phyloP scores from a whole-genome alignment of 1,140 invertebrate species.

The Polyergus mexicanus region DNA sequence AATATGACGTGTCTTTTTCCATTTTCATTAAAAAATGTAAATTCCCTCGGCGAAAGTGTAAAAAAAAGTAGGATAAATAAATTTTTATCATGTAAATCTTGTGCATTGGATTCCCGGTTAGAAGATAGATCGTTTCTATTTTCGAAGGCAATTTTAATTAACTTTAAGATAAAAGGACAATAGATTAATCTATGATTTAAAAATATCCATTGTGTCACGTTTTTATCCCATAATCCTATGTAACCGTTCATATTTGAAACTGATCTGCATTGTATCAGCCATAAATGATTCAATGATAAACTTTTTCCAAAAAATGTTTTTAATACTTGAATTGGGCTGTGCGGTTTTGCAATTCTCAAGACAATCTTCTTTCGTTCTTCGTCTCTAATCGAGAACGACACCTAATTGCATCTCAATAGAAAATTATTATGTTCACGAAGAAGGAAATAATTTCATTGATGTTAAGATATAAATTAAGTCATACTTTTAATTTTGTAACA shows the following conservation, averaged over 20 bases:
- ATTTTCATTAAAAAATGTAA: slow-evolving; percentile 47
- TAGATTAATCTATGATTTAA: slow-evolving; percentile 73
- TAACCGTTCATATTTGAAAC: slow-evolving; percentile 58
- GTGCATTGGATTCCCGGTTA: neutral
- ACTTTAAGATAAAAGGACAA: slow-evolving; percentile 70
- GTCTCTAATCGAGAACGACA: slow-evolving; percentile 81
- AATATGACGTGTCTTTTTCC: slow-evolving; percentile 59
- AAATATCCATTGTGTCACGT: slow-evolving; percentile 66
- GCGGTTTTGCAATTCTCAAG: slow-evolving; percentile 75
- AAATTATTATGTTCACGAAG: slow-evolving; percentile 21
- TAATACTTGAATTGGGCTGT: slow-evolving; percentile 71
- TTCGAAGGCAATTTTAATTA: slow-evolving; percentile 49
- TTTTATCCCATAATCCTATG: slow-evolving; percentile 69
- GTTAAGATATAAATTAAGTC: slow-evolving; percentile 3
- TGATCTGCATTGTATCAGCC: slow-evolving; percentile 55
- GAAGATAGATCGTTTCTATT: neutral
- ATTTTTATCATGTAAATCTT: slow-evolving; percentile 32
- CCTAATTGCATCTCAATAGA: slow-evolving; percentile 67
- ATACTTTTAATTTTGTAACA: slow-evolving; percentile 74
- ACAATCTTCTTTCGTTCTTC: slow-evolving; percentile 70
- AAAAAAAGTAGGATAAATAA: slow-evolving; percentile 77
- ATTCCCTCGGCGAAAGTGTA: slow-evolving; percentile 64
- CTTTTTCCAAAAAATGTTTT: slow-evolving; percentile 66
- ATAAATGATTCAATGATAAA: slow-evolving; percentile 48
- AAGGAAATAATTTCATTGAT: slow-evolving; percentile 30